Percentiles rank a stretch among this genome's conserved stretches.
Evolutionary conservation across 2,888 invertebrate genomes (phyloP).

Genomic region (Aporophyla lueneburgensis): DNA sequence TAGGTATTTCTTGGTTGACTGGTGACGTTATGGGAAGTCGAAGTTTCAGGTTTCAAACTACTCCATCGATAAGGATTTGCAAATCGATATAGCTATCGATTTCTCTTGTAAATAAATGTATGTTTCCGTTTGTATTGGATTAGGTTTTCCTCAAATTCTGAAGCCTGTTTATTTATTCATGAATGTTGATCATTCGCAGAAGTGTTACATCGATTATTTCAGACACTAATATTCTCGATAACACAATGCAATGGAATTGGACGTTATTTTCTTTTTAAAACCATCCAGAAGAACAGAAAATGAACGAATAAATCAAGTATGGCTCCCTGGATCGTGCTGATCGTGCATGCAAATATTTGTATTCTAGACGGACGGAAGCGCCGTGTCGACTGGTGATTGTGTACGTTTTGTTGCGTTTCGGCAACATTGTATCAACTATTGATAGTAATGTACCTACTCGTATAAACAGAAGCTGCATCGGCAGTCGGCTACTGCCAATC

Average conservation of each 20-base stretch:
- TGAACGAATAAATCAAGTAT: conserved; percentile 46
- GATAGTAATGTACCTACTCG: conserved; percentile 68
- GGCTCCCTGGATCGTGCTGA: conserved; percentile 45
- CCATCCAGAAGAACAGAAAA: conserved; percentile 23
- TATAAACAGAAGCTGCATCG: conserved; percentile 55
- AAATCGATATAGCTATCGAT: conserved; percentile 16
- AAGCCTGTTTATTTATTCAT: conserved; percentile 26
- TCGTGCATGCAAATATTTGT: conserved; percentile 76
- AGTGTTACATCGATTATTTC: conserved; percentile 21
- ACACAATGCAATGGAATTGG: conserved; percentile 9
- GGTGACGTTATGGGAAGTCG: conserved; percentile 29
- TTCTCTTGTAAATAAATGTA: not conserved
- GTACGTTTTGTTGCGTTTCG: conserved; percentile 70
- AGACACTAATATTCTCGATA: conserved; percentile 15
- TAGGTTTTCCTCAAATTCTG: conserved; percentile 42
- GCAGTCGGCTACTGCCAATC: conserved; percentile 48
- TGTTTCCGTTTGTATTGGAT: conserved; percentile 8
- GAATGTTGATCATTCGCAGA: conserved; percentile 33
- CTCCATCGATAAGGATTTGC: conserved; percentile 2
- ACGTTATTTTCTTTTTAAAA: conserved; percentile 20
- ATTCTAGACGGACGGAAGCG: conserved; percentile 80
- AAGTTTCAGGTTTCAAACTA: conserved; percentile 38
- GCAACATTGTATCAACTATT: conserved; percentile 69
- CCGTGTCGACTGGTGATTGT: conserved; percentile 69
- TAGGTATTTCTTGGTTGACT: conserved; percentile 52